A percentile compares a stretch with the other conserved stretches of the same genome.
These are phyloP conservation scores for Notodonta ziczac DNA, from an alignment of 2,888 invertebrate species.

Conservation along the genomic window DNA sequence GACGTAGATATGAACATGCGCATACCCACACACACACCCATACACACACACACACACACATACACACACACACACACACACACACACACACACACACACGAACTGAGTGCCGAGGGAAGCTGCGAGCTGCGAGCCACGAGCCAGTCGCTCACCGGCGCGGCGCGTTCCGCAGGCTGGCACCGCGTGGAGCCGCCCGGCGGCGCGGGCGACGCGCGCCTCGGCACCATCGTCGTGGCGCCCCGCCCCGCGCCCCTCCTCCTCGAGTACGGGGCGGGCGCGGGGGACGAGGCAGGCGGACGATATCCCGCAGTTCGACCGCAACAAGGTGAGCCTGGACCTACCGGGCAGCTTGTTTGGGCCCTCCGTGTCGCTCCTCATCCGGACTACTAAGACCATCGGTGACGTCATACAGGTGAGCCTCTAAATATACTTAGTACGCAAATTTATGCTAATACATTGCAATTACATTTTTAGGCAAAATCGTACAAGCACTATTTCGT, in stretches of 20 bases:
- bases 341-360: slow-evolving; percentile 87
- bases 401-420: slow-evolving; percentile 86
- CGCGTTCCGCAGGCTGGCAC: slow-evolving; percentile 59
- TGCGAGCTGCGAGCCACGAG: slow-evolving; percentile 13
- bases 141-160: not conserved
- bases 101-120: not conserved
- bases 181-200: slow-evolving; percentile 59
- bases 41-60: not conserved
- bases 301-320: slow-evolving; percentile 86
- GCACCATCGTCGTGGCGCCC: slow-evolving; percentile 11
- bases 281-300: slow-evolving; percentile 60
- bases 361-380: slow-evolving; percentile 87
- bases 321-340: slow-evolving; percentile 87
- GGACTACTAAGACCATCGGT: slow-evolving; percentile 87
- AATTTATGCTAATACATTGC: no score
- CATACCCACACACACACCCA: not conserved
- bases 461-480: no score
- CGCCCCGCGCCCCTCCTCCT: slow-evolving; percentile 38
- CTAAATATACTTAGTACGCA: not conserved
- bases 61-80: not conserved
- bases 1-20: not conserved
- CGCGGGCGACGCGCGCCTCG: slow-evolving; percentile 16
- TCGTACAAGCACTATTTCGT: no score
- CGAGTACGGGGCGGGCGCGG: slow-evolving; percentile 34
- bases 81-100: not conserved